These are phyloP conservation scores for Chauna torquata DNA, from an alignment of 2,113 vertebrate genomes.

Conservation along the genomic window DNA sequence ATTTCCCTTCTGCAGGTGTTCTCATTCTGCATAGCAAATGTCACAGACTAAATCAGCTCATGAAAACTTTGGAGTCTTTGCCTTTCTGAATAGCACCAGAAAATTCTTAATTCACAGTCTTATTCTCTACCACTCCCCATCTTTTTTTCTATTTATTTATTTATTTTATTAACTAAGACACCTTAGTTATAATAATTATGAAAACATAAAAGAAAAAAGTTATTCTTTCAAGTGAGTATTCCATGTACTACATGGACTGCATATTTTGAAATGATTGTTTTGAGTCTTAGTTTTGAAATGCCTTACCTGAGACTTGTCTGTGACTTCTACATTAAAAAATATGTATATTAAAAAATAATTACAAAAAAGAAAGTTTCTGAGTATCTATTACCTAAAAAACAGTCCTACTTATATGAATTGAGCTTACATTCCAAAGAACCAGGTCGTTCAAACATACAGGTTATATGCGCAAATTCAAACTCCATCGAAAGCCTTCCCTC, in stretches of 20 bases:
- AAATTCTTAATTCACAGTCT: background rate
- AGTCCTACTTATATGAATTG: background rate
- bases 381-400: background rate
- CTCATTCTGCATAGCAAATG: background rate
- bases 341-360: background rate
- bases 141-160: background rate
- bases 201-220: background rate
- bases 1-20: background rate
- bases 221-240: background rate
- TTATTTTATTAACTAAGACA: background rate
- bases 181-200: background rate
- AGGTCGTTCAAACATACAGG: background rate
- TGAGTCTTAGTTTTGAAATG: background rate
- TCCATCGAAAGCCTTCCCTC: background rate
- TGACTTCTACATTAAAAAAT: background rate
- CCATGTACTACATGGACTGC: background rate
- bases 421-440: background rate
- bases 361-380: background rate
- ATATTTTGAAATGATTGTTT: fast-evolving
- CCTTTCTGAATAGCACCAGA: background rate
- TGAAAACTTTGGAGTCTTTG: background rate
- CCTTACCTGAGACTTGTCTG: background rate
- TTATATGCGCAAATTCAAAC: background rate
- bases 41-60: background rate
- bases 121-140: fast-evolving